Base-by-base conservation (phyloP, 1,140 invertebrate species). In the Drosophila ananassae region DNA sequence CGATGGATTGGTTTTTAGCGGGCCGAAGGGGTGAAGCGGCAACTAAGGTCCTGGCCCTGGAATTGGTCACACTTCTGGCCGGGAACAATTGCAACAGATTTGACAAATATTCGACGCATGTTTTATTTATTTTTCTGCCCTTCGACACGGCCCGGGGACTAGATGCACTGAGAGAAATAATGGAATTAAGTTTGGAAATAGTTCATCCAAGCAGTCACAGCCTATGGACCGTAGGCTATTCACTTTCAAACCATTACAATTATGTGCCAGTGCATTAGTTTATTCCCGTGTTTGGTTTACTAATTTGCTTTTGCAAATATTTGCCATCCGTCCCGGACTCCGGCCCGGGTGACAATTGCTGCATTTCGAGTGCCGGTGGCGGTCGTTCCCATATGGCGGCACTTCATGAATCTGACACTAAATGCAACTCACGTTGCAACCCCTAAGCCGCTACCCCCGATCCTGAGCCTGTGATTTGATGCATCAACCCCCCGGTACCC, bases 331-430 rank as follows among this genome's bases (percentile, higher is more conserved):
- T 67, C 69, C 25, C 4, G 25, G 25, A 6, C 25, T 28, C 5
- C 73, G 24, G 75, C 63, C 66, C 32, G 78, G 84, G 79, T 89
- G 84, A 89, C 83, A 89, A 89, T 79, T 79, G 79, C 76, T 71
- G 79, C 61, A 56, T 55, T 44, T 89, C 72, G 61, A 89, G 82
- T 78, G 80, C 41, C 58, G 48, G 55, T 64, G 56, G 60, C 50
- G 39, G 41, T 44, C 58, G 44, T 54, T 62, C 28, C 63, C 81
- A 84, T 77, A 85, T 80, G 81, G 54, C 25, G 34, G 67, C 77
- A 85, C 75, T 89, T 87, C 77, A 87, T 89, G 82, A 77, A 87
- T 89, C 89, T 87, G 82, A 87, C 82, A 87, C 89, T 82, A 89
- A 73, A 71, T 82, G 74, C 73, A 44, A 21, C 34, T 25, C 28